Evolutionary conservation across 35 echinoderm and acorn worm genomes (phyloP).

Genomic region (Lytechinus variegatus): DNA sequence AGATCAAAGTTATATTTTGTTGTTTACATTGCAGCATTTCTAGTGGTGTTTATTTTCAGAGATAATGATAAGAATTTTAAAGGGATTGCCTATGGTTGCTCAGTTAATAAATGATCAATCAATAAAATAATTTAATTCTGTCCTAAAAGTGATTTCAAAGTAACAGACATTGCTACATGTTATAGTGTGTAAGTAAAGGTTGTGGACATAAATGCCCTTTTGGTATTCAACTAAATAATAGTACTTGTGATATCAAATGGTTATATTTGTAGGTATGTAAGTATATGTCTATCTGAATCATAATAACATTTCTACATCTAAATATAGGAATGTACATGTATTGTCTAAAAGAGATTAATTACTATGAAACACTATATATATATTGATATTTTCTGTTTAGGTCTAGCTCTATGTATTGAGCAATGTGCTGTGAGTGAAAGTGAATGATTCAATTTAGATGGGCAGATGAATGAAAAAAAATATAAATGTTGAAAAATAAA

Average conservation of each 20-base stretch:
- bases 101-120: no score
- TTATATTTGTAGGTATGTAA: neutral
- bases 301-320: neutral
- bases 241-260: neutral
- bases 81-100: no score
- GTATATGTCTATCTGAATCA: neutral
- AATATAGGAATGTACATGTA: conserved; percentile 7
- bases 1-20: no score
- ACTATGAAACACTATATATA: conserved; percentile 21
- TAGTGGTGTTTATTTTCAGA: no score
- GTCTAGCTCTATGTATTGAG: neutral
- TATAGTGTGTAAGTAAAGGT: neutral
- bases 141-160: neutral
- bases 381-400: conserved; percentile 12
- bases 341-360: neutral
- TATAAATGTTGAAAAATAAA: neutral
- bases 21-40: no score
- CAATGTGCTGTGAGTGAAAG: neutral
- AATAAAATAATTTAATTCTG: no score
- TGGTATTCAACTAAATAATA: neutral
- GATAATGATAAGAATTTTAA: no score
- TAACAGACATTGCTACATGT: neutral
- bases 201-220: neutral
- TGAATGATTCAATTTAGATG: neutral
- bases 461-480: neutral